These are phyloP conservation scores for Callipepla californica DNA, from an alignment of 2,113 vertebrate species.

Conservation along the genomic window DNA sequence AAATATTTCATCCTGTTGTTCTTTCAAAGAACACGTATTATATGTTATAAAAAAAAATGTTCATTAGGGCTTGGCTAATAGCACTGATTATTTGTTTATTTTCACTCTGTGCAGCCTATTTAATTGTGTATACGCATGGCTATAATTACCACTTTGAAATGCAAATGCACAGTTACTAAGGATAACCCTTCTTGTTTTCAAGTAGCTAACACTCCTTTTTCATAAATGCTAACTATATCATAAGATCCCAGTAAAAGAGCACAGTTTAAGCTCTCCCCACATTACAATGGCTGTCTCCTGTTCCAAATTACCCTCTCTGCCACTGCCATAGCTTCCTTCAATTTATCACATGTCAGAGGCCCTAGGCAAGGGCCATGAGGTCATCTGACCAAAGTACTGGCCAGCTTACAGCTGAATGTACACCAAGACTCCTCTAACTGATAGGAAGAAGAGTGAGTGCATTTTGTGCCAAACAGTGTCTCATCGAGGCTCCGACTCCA, in stretches of 20 bases:
- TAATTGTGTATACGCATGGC: conserved; percentile 59
- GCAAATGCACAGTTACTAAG: conserved; percentile 61
- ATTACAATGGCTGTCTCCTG: background rate
- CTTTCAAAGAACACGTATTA: conserved; percentile 50
- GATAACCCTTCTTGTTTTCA: conserved; percentile 60
- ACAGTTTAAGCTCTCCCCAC: background rate
- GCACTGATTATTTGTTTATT: conserved; percentile 70
- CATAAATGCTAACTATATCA: conserved; percentile 28
- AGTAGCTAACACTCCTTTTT: conserved; percentile 26
- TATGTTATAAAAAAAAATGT: conserved; percentile 49
- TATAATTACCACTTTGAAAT: conserved; percentile 72
- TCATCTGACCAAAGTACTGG: background rate
- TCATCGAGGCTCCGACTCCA: background rate
- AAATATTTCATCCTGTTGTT: conserved; percentile 24
- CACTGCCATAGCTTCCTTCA: background rate
- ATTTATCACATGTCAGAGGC: background rate
- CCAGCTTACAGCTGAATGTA: background rate
- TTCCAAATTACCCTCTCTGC: background rate
- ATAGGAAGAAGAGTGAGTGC: background rate
- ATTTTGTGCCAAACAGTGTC: background rate
- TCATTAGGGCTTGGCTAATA: conserved; percentile 58
- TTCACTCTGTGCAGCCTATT: conserved; percentile 49
- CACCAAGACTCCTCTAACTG: background rate
- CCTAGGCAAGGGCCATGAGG: background rate
- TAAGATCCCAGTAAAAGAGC: background rate